Base-by-base conservation (phyloP, 2,113 vertebrate genomes). In the Ranitomeya imitator region DNA sequence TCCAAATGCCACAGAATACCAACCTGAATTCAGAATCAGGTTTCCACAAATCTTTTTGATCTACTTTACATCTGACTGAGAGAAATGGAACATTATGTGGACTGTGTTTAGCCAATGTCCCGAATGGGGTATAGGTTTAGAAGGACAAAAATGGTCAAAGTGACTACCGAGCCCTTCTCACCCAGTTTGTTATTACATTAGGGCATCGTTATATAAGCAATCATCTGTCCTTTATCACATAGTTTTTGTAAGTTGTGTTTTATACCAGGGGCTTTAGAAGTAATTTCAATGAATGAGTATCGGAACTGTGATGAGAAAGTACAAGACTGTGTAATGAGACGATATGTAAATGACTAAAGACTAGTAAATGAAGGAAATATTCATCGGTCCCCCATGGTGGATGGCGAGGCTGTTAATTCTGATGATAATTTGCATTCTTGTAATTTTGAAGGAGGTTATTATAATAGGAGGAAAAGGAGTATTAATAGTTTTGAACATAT, bases 391-490 rank as follows among this genome's bases (percentile, higher is more conserved):
- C 86, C 80, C 37, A 21, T 74, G 86, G 80, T 55, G 14, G 69
- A 67, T 76, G 54, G 51, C 83, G 79, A 18, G 14, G 61, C 67
- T 60, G 79, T 88, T 88, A 88, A 88, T 45, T 88, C 65, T 69
- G 16, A 67, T 87, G 79, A 88, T 88, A 19, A 88, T 88, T 88
- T 88, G 67, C 86, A 88, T 88, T 74, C 31, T 76, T 54, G 74
- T 83, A 74, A 88, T 83, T 86, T 45, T 74, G 13, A 88, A 18
- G 59, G 74, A 65, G 61, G 67, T 57, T 69, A 76, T 61, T 83
- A 73, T 73, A 82, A 61, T 54, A 82, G 37, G 79, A 69, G 86
- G 79, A 59, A 55, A 12, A 71, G 69, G 19, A n/a, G 61, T 76
- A 76, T 74, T 88, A 74, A 76, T 76, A 88, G 80, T 54, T 83